phyloP scores from a whole-genome alignment of 2,888 invertebrate species.

The Onchidella celtica region DNA sequence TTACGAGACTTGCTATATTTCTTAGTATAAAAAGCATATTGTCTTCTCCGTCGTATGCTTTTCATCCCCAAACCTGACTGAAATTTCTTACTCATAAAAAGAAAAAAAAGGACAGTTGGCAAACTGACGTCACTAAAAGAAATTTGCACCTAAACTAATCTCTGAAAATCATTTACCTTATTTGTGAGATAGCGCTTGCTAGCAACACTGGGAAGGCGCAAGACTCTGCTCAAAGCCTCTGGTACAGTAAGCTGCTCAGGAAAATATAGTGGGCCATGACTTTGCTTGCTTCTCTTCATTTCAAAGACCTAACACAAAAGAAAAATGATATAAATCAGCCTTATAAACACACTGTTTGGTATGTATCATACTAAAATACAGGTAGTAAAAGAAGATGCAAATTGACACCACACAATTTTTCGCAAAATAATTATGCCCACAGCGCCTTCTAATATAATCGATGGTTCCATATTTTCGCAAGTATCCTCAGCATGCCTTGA shows the following conservation, averaged over 20 bases:
- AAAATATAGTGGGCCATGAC: slow-evolving; percentile 82
- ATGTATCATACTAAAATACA: not conserved
- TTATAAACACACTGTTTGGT: not conserved
- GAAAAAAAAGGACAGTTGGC: not conserved
- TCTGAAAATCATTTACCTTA: slow-evolving; percentile 92
- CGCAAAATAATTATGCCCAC: no score
- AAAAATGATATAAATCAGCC: not conserved
- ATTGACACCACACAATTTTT: no score
- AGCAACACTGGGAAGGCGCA: slow-evolving; percentile 92
- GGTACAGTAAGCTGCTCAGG: slow-evolving; percentile 84
- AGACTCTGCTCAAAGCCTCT: slow-evolving; percentile 88
- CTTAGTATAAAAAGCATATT: no score
- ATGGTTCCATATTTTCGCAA: no score
- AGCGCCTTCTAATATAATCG: no score
- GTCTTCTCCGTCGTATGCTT: no score
- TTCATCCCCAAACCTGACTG: not conserved
- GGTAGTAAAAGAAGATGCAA: no score
- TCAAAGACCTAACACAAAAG: slow-evolving; percentile 83
- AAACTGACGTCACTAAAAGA: not conserved
- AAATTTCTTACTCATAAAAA: not conserved
- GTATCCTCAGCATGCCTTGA: no score
- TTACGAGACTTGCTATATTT: no score
- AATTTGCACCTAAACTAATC: not conserved
- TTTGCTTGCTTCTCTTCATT: slow-evolving; percentile 82
- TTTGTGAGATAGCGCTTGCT: slow-evolving; percentile 97